Evolutionary conservation across 2,113 vertebrate species (phyloP).

Genomic region (Sapayoa aenigma): DNA sequence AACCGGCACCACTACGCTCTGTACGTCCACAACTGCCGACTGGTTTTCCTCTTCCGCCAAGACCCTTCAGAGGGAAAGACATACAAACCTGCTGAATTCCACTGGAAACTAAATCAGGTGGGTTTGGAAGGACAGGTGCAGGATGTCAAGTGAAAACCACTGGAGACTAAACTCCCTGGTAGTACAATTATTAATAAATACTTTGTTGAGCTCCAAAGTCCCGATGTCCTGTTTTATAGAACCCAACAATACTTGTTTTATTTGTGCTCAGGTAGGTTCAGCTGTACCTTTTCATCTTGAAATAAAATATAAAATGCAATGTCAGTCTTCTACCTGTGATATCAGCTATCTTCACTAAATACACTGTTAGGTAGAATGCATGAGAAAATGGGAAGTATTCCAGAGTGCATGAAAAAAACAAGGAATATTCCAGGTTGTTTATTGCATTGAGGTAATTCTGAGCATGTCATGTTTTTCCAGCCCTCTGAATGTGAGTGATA

Average conservation of each 20-base stretch:
- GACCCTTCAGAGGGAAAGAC: slow-evolving; percentile 83
- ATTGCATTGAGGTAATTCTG: background rate
- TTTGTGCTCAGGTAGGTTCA: background rate
- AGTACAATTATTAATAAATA: background rate
- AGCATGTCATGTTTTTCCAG: background rate
- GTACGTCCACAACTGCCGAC: slow-evolving; percentile 91
- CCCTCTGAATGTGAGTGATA: background rate
- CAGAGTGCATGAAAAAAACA: background rate
- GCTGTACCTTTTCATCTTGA: background rate
- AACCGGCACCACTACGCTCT: slow-evolving; percentile 92
- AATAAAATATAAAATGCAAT: background rate
- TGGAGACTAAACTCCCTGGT: fast-evolving
- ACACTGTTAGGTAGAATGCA: fast-evolving
- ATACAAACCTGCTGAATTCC: slow-evolving; percentile 94
- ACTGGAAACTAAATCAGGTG: slow-evolving; percentile 97
- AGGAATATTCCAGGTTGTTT: background rate
- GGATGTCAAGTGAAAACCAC: background rate
- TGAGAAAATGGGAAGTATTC: background rate
- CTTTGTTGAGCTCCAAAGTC: background rate
- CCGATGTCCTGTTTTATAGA: background rate
- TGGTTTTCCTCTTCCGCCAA: slow-evolving; percentile 92
- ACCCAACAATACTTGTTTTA: no score
- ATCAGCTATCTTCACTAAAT: background rate
- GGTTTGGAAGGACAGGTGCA: background rate
- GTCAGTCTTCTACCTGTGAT: background rate